Evolutionary conservation across 1,140 invertebrate genomes (phyloP), one percentile per base, ranked within the genome.

Genomic region (Bombus breviceps): DNA sequence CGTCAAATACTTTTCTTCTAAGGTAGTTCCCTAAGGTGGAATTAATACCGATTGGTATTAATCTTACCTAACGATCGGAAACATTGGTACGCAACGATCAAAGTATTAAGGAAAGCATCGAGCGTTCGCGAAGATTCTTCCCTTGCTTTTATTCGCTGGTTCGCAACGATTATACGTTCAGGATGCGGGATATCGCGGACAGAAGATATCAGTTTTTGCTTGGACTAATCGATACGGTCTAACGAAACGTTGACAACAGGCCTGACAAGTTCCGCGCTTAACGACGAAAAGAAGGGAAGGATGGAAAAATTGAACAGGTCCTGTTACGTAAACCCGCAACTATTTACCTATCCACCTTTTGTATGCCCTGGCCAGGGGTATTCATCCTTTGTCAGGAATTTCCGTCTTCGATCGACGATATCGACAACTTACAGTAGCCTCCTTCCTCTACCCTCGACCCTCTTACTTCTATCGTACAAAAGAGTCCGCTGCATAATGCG

Each of bases 351-450:
- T 89, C 87, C 85, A 59, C 2, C 83, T 77, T 88, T 89, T 89
- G 88, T 88, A 72, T 37, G 73, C 86, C 39, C 76, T 68, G 66
- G 75, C 39, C 28, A 32, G 32, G 62, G 71, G 37, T 82, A 88
- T 89, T 89, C 88, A 81, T 85, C 88, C 72, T 85, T 89, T 89
- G 86, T 89, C 34, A 85, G 57, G 80, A 89, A 80, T 89, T 85
- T 69, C 69, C 86, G 57, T 82, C 77, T 73, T 66, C 88, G 88
- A 89, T 89, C 88, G 88, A 88, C 88, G 68, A 88, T 89, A 89
- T 88, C 78, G 88, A 89, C 81, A 73, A 41, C 78, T 77, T 62
- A n/a, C 64, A 69, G 59, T 18, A 15, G 41, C n/a, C 39, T 32
- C 4, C 57, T 4, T 28, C 1, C 12, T 25, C 41, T 3, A 9